A percentile compares a stretch with the other conserved stretches of the same genome.
Conservation (phyloP, 1,140 invertebrate species). For the Spodoptera litura region DNA sequence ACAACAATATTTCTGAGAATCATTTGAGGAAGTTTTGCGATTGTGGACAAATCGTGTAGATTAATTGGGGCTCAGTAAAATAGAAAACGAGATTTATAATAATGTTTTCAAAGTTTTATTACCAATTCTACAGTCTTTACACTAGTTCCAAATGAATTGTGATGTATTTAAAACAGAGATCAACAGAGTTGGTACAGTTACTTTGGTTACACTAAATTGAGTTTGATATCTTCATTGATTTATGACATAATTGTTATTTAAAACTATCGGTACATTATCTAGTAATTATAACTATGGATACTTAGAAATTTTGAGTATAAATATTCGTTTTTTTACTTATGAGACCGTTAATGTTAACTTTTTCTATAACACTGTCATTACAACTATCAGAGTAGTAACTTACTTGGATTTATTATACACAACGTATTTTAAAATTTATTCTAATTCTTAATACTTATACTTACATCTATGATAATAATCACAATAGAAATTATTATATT, state of each 20-base stretch:
- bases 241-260: slow-evolving; percentile 36
- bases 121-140: slow-evolving; percentile 75
- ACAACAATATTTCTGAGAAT: slow-evolving; percentile 2
- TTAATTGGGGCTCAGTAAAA: slow-evolving; percentile 26
- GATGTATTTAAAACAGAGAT: slow-evolving; percentile 67
- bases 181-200: slow-evolving; percentile 67
- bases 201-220: slow-evolving; percentile 62
- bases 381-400: slow-evolving; percentile 28
- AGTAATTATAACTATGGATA: slow-evolving; percentile 34
- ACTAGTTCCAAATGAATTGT: slow-evolving; percentile 60
- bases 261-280: slow-evolving; percentile 32
- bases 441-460: slow-evolving; percentile 47
- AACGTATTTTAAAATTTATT: slow-evolving; percentile 49
- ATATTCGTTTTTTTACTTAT: slow-evolving; percentile 51
- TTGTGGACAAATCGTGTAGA: slow-evolving; percentile 12
- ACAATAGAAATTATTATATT: slow-evolving; percentile 55
- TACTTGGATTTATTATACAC: slow-evolving; percentile 50
- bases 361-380: slow-evolving; percentile 45
- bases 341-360: slow-evolving; percentile 36
- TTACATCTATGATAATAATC: slow-evolving; percentile 57
- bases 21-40: slow-evolving; percentile 10
- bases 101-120: slow-evolving; percentile 71
- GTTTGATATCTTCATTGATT: slow-evolving; percentile 67
- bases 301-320: slow-evolving; percentile 49
- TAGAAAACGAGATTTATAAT: slow-evolving; percentile 38